phyloP scores from a whole-genome alignment of 2,797 vertebrate genomes.

The Oryzias sinensis region DNA sequence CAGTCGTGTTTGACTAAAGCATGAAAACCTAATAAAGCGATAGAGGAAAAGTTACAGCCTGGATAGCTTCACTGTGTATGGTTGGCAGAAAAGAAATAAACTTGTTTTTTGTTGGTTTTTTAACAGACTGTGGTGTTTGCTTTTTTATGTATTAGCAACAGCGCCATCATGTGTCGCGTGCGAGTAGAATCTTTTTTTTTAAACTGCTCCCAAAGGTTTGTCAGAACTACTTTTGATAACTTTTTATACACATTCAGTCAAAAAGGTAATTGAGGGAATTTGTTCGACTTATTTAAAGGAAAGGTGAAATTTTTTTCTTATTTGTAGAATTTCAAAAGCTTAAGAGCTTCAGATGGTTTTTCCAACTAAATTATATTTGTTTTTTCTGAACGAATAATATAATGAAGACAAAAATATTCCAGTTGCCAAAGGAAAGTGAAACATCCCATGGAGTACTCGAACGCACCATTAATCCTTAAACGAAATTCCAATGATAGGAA shows the following conservation, averaged over 20 bases:
- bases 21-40: conserved; percentile 39
- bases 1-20: conserved; percentile 12
- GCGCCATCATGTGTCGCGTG: conserved; percentile 44
- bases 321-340: neutral
- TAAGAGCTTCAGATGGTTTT: no score
- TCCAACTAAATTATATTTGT: no score
- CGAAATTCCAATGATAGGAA: conserved; percentile 10
- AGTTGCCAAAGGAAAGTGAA: neutral
- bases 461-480: conserved; percentile 9
- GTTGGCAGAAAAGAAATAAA: conserved; percentile 68
- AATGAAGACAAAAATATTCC: no score
- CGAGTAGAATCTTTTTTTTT: no score
- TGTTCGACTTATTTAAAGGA: no score
- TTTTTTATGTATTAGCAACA: conserved; percentile 8
- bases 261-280: no score
- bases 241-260: neutral
- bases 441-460: fast-evolving
- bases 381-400: no score
- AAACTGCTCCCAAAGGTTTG: no score
- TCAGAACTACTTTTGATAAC: neutral
- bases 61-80: conserved; percentile 57
- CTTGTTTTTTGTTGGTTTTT: conserved; percentile 48
- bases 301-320: no score
- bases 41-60: conserved; percentile 19
- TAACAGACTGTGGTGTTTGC: conserved; percentile 28